Evolutionary conservation across 2,888 invertebrate genomes (phyloP), one percentile per base, ranked within the genome.

Genomic region (Mesorhabditis belari): DNA sequence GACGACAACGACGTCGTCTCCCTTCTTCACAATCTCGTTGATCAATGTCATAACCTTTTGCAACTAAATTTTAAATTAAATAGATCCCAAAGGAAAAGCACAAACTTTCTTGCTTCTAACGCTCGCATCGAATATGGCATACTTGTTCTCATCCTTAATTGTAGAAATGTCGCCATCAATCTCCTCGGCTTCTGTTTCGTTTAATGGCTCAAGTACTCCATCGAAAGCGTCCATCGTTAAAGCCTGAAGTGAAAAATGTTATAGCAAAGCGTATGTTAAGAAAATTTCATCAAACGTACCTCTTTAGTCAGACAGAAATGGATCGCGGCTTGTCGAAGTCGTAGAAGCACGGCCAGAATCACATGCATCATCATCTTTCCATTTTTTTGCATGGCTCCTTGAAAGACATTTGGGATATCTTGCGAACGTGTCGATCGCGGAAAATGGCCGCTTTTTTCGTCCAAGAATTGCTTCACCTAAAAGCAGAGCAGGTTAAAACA

Each of bases 241-340:
- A 28, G 72, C 74, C 57, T 70, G 53, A 57, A 62, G 23, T 44
- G 17, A 25, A 58, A 4, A 24, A 3, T 6, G 24, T 52, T 25
- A 28, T 51, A 19, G 12, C 49, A 28, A 55, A n/a, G 52, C 25
- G 21, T 19, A 2, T 24, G n/a, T 17, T 3, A 55, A 21, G 4
- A 50, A 6, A 9, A 9, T 6, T n/a, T 19, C 51, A n/a, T 6
- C 3, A 49, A 17, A n/a, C 24, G 24, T n/a, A 67, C 70, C 62
- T 86, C 81, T 74, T 87, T 86, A 72, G 92, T 89, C 19, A 95
- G 85, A 0, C 88, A 88, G 27, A 92, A 89, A 84, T 94, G 93
- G 79, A 90, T 90, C 80, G 91, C 91, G 63, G 90, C 87, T 81
- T 96, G 94, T 0, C 94, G 86, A 62, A 95, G 83, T 12, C 94